Percentiles rank a stretch among this genome's conserved stretches.
These are phyloP conservation scores for Pluvialis apricaria DNA, from an alignment of 2,113 vertebrate genomes.

Conservation along the genomic window DNA sequence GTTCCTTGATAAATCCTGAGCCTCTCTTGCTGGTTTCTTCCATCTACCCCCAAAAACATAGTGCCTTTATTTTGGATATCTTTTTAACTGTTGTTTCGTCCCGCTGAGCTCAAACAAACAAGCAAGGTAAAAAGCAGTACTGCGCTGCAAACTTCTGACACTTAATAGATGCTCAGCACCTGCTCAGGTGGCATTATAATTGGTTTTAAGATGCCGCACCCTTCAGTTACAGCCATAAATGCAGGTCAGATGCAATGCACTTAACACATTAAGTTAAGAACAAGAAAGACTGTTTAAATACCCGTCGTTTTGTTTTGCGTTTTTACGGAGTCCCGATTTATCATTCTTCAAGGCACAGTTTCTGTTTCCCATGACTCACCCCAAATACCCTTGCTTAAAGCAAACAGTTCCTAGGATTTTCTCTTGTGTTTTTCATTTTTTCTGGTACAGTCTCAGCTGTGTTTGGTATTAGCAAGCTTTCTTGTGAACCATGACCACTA, in stretches of 20 bases:
- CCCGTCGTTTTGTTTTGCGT: neutral
- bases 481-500: neutral
- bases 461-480: neutral
- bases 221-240: neutral
- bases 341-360: constrained; percentile 18
- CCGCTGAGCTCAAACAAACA: neutral
- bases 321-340: neutral
- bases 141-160: neutral
- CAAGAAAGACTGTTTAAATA: neutral
- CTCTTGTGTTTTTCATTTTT: neutral
- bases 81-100: neutral
- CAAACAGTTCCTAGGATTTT: neutral
- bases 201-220: neutral
- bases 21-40: neutral
- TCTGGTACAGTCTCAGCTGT: neutral
- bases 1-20: neutral
- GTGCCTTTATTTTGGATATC: neutral
- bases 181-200: neutral
- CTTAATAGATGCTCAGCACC: neutral
- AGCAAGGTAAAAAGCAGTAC: neutral
- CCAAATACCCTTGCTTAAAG: neutral
- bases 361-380: neutral
- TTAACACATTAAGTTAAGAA: neutral
- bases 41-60: neutral
- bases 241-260: neutral